Percentiles rank a stretch among this genome's conserved stretches.
Conservation (phyloP, 2,113 vertebrate species). For the Corydoras sp. region DNA sequence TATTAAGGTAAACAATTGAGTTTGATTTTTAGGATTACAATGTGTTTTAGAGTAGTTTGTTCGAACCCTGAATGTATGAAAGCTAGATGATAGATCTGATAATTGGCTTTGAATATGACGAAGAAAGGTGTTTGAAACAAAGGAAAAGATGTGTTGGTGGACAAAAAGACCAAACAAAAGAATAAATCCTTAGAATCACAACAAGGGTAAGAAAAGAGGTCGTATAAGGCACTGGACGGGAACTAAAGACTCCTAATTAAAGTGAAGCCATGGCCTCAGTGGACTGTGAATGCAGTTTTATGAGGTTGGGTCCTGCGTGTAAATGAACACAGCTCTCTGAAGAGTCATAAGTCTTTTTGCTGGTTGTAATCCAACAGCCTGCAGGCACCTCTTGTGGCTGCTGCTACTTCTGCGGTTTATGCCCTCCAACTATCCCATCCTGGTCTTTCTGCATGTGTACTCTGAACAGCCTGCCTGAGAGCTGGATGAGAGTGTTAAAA, state of each 20-base stretch:
- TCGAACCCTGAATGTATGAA: no score
- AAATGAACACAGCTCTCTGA: constrained; percentile 34
- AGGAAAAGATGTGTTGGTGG: background rate
- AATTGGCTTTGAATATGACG: background rate
- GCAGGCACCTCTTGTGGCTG: constrained; percentile 10
- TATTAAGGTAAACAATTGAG: background rate
- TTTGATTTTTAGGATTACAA: background rate
- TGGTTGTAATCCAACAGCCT: constrained; percentile 27
- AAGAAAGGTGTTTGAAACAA: background rate
- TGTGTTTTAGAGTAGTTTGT: no score
- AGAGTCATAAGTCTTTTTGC: constrained; percentile 34
- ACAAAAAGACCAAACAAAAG: background rate
- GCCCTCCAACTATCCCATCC: constrained; percentile 1
- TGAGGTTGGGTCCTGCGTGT: constrained; percentile 12
- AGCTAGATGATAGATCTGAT: background rate
- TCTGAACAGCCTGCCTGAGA: constrained; percentile 6
- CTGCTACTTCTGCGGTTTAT: background rate
- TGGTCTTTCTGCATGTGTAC: constrained; percentile 1
- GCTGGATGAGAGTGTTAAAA: constrained; percentile 14
- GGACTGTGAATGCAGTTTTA: constrained; percentile 26
- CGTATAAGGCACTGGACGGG: constrained; percentile 3
- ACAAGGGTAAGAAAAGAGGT: constrained; percentile 19
- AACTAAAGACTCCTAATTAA: constrained; percentile 26
- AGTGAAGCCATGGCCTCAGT: constrained; percentile 8
- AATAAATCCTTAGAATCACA: background rate